These are phyloP conservation scores for Babylonia areolata DNA, from an alignment of 1,140 invertebrate genomes.

Conservation along the genomic window DNA sequence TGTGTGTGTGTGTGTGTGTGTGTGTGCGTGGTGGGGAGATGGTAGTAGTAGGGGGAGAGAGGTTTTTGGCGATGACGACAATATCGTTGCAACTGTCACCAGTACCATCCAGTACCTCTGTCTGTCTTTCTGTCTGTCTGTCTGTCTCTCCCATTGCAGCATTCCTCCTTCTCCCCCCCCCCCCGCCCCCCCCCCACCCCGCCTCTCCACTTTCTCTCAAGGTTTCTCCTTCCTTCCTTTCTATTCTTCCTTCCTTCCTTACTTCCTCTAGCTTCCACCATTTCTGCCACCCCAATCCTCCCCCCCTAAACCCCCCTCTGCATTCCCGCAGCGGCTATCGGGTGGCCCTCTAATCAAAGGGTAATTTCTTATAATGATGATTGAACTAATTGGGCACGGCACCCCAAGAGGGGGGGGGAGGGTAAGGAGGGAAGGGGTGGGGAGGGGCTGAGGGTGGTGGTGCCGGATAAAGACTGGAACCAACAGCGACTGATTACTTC, in stretches of 20 bases:
- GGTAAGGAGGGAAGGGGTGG: no score
- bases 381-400: slow-evolving; percentile 41
- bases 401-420: neutral
- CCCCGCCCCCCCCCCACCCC: neutral
- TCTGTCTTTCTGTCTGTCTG: neutral
- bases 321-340: slow-evolving; percentile 35
- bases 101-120: no score
- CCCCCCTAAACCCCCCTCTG: neutral
- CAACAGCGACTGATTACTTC: no score
- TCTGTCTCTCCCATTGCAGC: neutral
- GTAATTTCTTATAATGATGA: slow-evolving; percentile 46
- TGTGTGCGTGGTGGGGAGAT: no score
- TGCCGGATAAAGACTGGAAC: no score
- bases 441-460: no score
- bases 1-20: no score
- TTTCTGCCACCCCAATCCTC: neutral
- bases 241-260: neutral
- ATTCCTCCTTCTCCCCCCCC: neutral
- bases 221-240: no score
- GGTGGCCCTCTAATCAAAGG: slow-evolving; percentile 38
- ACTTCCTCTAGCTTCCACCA: neutral
- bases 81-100: no score
- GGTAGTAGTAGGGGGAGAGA: no score
- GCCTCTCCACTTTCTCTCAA: neutral
- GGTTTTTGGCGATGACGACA: no score